Conservation (phyloP, 2,888 invertebrate species). For the Agrochola circellaris region DNA sequence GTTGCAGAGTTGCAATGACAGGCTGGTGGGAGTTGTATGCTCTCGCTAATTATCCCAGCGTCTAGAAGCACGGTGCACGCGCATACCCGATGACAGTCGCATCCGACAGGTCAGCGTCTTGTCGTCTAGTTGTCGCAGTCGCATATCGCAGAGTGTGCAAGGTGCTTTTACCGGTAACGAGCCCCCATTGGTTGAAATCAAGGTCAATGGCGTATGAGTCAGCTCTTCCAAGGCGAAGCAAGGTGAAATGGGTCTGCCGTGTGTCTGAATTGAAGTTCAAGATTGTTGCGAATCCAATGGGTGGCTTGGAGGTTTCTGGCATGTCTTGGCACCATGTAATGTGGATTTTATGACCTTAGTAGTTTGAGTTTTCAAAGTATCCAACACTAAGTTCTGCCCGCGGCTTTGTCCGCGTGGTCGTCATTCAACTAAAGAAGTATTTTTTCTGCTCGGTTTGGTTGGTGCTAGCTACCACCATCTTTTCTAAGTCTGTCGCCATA, state of each 20-base stretch:
- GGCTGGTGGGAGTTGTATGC: neutral
- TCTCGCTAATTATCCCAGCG: neutral
- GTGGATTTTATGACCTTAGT: neutral
- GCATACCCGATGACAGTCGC: neutral
- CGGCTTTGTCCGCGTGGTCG: no score
- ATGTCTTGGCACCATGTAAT: neutral
- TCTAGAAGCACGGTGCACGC: neutral
- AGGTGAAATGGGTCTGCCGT: conserved; percentile 10
- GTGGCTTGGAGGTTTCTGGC: conserved; percentile 25
- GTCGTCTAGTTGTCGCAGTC: no score
- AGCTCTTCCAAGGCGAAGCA: conserved; percentile 38
- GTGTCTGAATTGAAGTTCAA: conserved; percentile 38
- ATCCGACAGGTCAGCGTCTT: neutral
- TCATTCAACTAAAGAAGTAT: no score
- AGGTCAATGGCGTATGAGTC: conserved; percentile 41
- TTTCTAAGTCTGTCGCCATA: no score
- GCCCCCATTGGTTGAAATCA: conserved; percentile 10
- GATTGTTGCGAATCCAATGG: conserved; percentile 1
- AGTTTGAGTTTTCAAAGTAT: neutral
- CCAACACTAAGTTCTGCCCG: neutral
- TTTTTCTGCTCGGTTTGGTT: no score
- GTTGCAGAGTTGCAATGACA: neutral
- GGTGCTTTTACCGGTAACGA: neutral
- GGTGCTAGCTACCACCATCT: no score
- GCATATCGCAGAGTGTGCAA: neutral